A percentile compares a stretch with the other conserved stretches of the same genome.
phyloP scores from a whole-genome alignment of 2,888 invertebrate genomes.

The Plemyria rubiginata region DNA sequence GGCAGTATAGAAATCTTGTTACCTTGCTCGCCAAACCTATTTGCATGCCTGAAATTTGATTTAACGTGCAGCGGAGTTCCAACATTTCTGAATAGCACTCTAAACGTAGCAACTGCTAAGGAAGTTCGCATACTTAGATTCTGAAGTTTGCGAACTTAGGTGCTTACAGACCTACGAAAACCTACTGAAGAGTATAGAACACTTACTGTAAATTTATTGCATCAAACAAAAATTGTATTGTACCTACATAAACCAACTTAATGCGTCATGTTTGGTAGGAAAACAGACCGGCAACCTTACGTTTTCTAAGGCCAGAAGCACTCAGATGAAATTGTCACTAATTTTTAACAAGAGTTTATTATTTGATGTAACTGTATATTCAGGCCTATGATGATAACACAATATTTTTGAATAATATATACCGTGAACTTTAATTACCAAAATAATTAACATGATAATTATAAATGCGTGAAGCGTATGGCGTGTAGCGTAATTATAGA shows the following conservation, averaged over 20 bases:
- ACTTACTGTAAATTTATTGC: too few species aligned
- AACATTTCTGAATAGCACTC: background rate
- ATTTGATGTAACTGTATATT: background rate
- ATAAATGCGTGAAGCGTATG: background rate
- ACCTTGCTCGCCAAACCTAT: slow-evolving; percentile 17
- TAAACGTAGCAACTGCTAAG: background rate
- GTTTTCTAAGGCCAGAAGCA: too few species aligned
- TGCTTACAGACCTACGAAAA: too few species aligned
- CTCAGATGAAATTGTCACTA: background rate
- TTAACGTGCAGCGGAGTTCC: background rate
- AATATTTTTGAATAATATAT: background rate
- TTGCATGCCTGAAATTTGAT: slow-evolving; percentile 21
- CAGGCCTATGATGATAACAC: background rate
- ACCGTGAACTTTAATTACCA: background rate
- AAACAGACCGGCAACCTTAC: too few species aligned
- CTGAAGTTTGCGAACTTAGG: background rate
- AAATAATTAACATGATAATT: background rate
- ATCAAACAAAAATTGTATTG: too few species aligned
- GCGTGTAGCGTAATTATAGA: too few species aligned
- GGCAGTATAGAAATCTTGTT: slow-evolving; percentile 18
- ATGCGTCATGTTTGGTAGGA: too few species aligned
- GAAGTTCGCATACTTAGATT: background rate
- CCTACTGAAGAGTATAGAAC: too few species aligned
- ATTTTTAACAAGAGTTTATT: background rate
- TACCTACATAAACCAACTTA: too few species aligned